These are phyloP conservation scores for Apodemus speciosus DNA, from an alignment of 2,113 vertebrate species.

Conservation along the genomic window DNA sequence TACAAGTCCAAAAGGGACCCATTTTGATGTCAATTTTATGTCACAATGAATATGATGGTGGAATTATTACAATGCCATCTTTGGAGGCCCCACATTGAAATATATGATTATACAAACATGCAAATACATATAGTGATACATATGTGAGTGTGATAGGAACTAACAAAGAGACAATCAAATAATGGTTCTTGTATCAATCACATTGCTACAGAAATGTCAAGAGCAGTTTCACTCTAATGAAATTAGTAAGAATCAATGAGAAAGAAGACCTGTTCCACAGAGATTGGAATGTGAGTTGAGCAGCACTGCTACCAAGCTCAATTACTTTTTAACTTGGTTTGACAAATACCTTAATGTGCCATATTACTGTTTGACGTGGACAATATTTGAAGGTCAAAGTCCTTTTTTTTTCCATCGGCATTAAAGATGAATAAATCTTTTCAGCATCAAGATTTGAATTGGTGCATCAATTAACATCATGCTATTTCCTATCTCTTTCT, in stretches of 20 bases:
- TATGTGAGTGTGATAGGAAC: conserved; percentile 66
- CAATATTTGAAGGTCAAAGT: not conserved
- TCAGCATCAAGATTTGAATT: not conserved
- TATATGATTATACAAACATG: conserved; percentile 75
- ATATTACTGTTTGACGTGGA: not conserved
- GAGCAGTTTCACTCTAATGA: not conserved
- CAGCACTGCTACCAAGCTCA: not conserved
- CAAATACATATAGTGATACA: conserved; percentile 32
- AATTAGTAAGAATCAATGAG: not conserved
- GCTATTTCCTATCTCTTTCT: not conserved
- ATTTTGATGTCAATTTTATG: conserved; percentile 79
- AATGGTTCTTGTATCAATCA: not conserved
- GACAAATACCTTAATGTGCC: not conserved
- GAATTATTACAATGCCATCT: conserved; percentile 68
- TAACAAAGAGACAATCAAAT: conserved; percentile 30
- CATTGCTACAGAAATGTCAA: conserved; percentile 17
- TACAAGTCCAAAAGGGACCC: conserved; percentile 67
- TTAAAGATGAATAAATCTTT: conserved; percentile 12
- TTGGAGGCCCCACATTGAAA: conserved; percentile 61
- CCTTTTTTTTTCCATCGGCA: not conserved
- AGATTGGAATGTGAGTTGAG: not conserved
- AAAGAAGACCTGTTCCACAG: not conserved
- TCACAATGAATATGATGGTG: conserved; percentile 69
- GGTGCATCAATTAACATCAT: not conserved
- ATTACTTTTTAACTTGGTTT: not conserved